Percentiles rank a stretch among this genome's conserved stretches.
These are phyloP conservation scores for Macropis europaea DNA, from an alignment of 2,888 invertebrate genomes.

Conservation along the genomic window DNA sequence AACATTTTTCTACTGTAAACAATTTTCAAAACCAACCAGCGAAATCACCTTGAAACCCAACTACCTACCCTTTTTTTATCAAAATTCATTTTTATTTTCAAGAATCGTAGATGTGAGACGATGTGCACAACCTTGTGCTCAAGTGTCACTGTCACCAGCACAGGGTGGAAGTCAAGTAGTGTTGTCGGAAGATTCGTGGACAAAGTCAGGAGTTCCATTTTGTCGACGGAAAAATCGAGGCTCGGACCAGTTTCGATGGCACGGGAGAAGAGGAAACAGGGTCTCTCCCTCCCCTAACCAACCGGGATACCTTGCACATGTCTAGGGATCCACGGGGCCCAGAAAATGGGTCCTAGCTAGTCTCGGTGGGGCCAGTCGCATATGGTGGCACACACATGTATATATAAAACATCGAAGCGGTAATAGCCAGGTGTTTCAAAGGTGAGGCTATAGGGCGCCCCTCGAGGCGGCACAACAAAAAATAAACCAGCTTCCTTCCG, in stretches of 20 bases:
- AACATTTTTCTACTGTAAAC: too few species aligned
- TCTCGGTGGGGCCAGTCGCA: constrained; percentile 79
- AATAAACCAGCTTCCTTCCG: constrained; percentile 77
- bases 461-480: constrained; percentile 71
- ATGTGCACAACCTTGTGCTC: too few species aligned
- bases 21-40: too few species aligned
- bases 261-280: constrained; percentile 32
- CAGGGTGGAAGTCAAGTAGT: neutral
- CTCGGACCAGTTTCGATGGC: constrained; percentile 19
- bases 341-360: constrained; percentile 77
- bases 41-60: too few species aligned
- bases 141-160: constrained; percentile 4
- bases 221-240: constrained; percentile 38
- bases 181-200: neutral
- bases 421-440: constrained; percentile 79
- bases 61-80: too few species aligned
- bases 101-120: too few species aligned
- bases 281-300: constrained; percentile 31
- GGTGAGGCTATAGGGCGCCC: constrained; percentile 73
- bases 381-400: constrained; percentile 69
- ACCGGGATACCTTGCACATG: constrained; percentile 68
- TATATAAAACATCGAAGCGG: constrained; percentile 72
- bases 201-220: constrained; percentile 7
- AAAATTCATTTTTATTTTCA: too few species aligned
- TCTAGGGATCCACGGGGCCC: constrained; percentile 68